Conservation (phyloP, 2,888 invertebrate species). For the Lottia scabra region DNA sequence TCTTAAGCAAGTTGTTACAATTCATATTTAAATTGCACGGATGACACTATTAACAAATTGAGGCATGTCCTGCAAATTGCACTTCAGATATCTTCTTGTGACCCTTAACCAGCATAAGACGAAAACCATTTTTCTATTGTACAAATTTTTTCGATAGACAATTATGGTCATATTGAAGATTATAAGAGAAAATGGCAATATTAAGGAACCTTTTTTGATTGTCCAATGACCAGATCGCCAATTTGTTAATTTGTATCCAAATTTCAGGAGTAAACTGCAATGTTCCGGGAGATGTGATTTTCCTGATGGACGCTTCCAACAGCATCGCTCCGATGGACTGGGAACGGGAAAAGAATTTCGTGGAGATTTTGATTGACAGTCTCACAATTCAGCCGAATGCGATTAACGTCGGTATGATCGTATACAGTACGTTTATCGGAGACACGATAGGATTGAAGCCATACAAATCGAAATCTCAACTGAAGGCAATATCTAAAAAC, state of each 20-base stretch:
- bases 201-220: neutral
- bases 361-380: constrained; percentile 50
- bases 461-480: constrained; percentile 41
- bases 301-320: constrained; percentile 53
- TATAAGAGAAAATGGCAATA: constrained; percentile 7
- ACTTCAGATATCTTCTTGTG: too few species aligned
- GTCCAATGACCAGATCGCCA: too few species aligned
- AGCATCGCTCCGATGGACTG: constrained; percentile 49
- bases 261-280: constrained; percentile 44
- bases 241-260: neutral
- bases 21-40: too few species aligned
- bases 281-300: constrained; percentile 53
- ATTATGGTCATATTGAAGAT: too few species aligned
- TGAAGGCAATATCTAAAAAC: constrained; percentile 43
- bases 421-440: constrained; percentile 52
- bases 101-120: too few species aligned
- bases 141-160: too few species aligned
- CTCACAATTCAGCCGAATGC: constrained; percentile 47
- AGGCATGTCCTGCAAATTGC: too few species aligned
- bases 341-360: constrained; percentile 49
- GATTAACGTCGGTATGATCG: constrained; percentile 53
- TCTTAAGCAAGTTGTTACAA: too few species aligned
- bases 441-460: constrained; percentile 46
- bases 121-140: too few species aligned
- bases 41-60: too few species aligned